phyloP scores from a whole-genome alignment of 2,888 invertebrate species.

The Drosophila aldrichi region DNA sequence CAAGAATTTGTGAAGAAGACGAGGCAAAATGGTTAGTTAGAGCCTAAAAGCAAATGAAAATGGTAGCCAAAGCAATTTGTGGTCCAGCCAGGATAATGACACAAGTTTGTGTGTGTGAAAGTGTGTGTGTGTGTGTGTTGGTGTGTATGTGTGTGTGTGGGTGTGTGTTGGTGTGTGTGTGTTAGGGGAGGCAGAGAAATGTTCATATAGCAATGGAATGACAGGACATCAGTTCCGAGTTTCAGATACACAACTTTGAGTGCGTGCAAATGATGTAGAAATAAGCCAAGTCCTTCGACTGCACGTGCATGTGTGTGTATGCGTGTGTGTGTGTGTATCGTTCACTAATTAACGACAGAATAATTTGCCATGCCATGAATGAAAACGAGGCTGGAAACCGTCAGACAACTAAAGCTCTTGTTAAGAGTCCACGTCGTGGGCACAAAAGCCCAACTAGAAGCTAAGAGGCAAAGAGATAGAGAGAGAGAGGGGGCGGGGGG shows the following conservation, averaged over 20 bases:
- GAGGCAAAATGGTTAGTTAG: slow-evolving; percentile 60
- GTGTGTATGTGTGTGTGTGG: no score
- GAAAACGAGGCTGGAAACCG: slow-evolving; percentile 38
- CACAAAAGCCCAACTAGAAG: not conserved
- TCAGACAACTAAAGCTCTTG: slow-evolving; percentile 12
- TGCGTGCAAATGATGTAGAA: slow-evolving; percentile 77
- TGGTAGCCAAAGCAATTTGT: slow-evolving; percentile 74
- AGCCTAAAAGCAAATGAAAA: slow-evolving; percentile 71
- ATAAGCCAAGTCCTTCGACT: slow-evolving; percentile 68
- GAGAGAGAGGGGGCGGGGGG: accelerated
- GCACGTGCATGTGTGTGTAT: slow-evolving; percentile 7
- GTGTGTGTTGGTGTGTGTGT: no score
- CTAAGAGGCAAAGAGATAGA: no score
- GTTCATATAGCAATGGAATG: slow-evolving; percentile 45
- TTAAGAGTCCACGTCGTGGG: slow-evolving; percentile 11
- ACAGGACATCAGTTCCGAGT: slow-evolving; percentile 31
- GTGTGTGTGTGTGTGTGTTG: not conserved
- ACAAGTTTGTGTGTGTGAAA: not conserved
- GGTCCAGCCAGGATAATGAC: slow-evolving; percentile 60
- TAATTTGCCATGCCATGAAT: slow-evolving; percentile 75
- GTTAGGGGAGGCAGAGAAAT: slow-evolving; percentile 22
- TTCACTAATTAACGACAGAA: slow-evolving; percentile 81
- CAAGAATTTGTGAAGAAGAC: slow-evolving; percentile 45
- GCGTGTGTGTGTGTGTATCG: slow-evolving; percentile 37
- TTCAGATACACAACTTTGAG: slow-evolving; percentile 39